Base-by-base conservation (phyloP, 2,797 vertebrate species). In the Hypotaenidia okinawae region DNA sequence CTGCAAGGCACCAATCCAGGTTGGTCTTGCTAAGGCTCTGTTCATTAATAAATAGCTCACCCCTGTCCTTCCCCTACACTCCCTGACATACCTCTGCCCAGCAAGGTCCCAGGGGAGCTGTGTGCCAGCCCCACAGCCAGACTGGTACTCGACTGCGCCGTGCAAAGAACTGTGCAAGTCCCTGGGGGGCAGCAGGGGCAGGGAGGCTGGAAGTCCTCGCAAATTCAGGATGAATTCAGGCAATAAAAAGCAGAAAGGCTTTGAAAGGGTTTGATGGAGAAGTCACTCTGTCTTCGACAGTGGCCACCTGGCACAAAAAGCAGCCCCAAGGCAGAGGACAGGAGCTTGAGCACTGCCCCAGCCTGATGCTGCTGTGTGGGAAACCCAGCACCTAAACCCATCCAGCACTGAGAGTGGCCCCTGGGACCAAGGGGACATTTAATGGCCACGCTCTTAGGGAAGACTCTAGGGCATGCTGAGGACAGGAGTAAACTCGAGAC, bases 111-210 rank as follows among this genome's bases (percentile, higher is more conserved):
- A 35, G 51, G 0, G 6, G 49, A 35, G 25, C 72, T 16, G 25
- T 3, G 1, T 69, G 23, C 51, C 64, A 45, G 13, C 45, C 52
- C 54, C 35, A 4, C 0, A 1, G 39, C 43, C 47, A n/a, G 39
- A 41, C 5, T 4, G 14, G 37, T 16, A 17, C 64, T 69, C 3
- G 0, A 25, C 2, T 0, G 35, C 1, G 2, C 51, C 3, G 8
- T n/a, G 33, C 41, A 13, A 24, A n/a, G 78, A n/a, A 43, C 59
- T 8, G 5, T 32, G 51, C 41, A 10, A 24, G 16, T 30, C 25
- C 73, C 62, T 2, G 4, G 43, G 58, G 63, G 49, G 69, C 14
- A 16, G 57, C 43, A 30, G 57, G 58, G 33, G 5, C 49, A 9
- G 33, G 45, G 23, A n/a, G 59, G 39, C 10, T 1, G 52, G 70